These are phyloP conservation scores for Coboldia fuscipes DNA, from an alignment of 1,140 invertebrate genomes.

Conservation along the genomic window DNA sequence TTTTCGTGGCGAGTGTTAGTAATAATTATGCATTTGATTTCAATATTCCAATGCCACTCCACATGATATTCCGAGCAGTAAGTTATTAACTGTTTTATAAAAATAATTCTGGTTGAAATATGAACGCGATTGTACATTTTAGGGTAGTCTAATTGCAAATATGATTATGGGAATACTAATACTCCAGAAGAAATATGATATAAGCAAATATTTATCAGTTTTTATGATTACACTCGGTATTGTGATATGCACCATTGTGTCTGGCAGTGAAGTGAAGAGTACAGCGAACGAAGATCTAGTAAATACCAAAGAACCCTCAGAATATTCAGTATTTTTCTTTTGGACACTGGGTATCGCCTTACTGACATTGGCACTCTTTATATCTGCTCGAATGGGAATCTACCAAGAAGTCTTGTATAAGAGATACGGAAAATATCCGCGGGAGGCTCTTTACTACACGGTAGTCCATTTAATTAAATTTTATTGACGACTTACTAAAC, in stretches of 20 bases:
- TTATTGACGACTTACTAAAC: constrained; percentile 6
- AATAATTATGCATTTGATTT: constrained; percentile 96
- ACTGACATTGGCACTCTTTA: constrained; percentile 69
- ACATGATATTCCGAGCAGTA: constrained; percentile 96
- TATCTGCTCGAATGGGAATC: constrained; percentile 91
- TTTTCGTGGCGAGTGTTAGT: constrained; percentile 78
- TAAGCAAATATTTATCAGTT: constrained; percentile 80
- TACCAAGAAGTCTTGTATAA: constrained; percentile 82
- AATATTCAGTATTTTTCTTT: constrained; percentile 39
- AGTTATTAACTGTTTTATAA: constrained; percentile 19
- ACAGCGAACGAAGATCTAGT: constrained; percentile 19
- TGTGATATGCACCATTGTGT: constrained; percentile 75
- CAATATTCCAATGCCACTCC: constrained; percentile 93
- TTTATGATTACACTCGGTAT: constrained; percentile 85
- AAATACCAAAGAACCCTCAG: constrained; percentile 24
- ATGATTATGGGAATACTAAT: constrained; percentile 89
- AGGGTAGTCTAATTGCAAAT: constrained; percentile 92
- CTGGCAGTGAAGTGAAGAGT: constrained; percentile 41
- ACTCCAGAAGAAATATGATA: constrained; percentile 62
- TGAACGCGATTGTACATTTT: constrained; percentile 8
- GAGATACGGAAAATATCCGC: constrained; percentile 80
- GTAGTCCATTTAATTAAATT: constrained; percentile 18
- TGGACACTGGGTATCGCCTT: constrained; percentile 67
- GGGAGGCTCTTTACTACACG: constrained; percentile 87
- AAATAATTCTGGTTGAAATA: not conserved